Base-by-base conservation (phyloP, 2,888 invertebrate species). In the Lamellibrachia satsuma region DNA sequence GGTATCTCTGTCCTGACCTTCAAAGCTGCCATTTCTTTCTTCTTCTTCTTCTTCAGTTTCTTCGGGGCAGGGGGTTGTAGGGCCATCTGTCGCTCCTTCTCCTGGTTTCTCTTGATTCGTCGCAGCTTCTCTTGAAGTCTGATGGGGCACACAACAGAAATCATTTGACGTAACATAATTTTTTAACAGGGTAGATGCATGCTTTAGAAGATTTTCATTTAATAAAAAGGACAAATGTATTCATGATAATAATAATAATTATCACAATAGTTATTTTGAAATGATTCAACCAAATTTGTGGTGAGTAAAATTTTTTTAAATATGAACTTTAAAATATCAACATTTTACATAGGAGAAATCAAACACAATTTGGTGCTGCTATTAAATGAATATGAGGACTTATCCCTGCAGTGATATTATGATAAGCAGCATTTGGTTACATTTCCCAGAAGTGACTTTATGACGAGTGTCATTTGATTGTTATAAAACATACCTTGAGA, bases 51-150 rank as follows among this genome's bases (percentile, higher is more conserved):
- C 93, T 98, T 97, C 52, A 39, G 91, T 91, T 96, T 92, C 39
- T 95, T 15, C 96, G 95, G 39, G 95, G 95, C 75, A 94, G 95
- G 7, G 95, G 95, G 57, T 75, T 52, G 91, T 6, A 55, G 92
- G n/a, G 52, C 90, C 27, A 90, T 92, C 94, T 93, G 96, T 52
- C 92, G 96, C 93, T 97, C 97, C 93, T 97, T 97, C 93, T 97
- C 99, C 96, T 99, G 99, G 96, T 99, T 99, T 91, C 99, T 97
- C 96, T 99, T 99, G 94, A 99, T 98, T 95, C 99, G 97, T 92
- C 99, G 97, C 93, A 99, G 96, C 97, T 99, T 99, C 96, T 99
- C 99, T 97, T 99, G 99, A 94, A 99, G 93, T 93, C 96, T 96
- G 93, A 52, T 52, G 91, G 90, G 52, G 55, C 7, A 27, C 1